Conservation (phyloP, 2,888 invertebrate genomes). For the Dicyrtoma fusca region DNA sequence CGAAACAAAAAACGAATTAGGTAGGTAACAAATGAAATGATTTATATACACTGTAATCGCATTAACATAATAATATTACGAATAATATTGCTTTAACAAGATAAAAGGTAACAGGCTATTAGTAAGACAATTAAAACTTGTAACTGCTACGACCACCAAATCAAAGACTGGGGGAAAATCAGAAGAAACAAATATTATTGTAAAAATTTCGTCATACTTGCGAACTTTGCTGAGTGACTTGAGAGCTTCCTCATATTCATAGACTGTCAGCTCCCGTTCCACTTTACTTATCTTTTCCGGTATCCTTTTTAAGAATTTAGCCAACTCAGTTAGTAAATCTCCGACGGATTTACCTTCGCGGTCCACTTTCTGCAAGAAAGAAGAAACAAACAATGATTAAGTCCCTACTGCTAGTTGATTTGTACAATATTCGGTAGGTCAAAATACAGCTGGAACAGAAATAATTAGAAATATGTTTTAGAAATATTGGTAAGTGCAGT, state of each 20-base stretch:
- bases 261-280: slow-evolving; percentile 48
- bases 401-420: background rate
- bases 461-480: background rate
- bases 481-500: background rate
- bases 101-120: too few species aligned
- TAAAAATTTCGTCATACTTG: slow-evolving; percentile 41
- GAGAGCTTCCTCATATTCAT: slow-evolving; percentile 53
- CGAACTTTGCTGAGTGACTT: slow-evolving; percentile 51
- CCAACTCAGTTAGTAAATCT: slow-evolving; percentile 43
- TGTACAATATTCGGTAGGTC: background rate
- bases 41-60: too few species aligned
- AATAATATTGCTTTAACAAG: too few species aligned
- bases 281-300: slow-evolving; percentile 49
- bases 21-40: too few species aligned
- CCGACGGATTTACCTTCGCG: slow-evolving; percentile 39
- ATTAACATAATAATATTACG: too few species aligned
- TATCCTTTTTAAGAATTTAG: slow-evolving; percentile 41
- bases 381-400: background rate
- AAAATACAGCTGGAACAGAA: background rate
- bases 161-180: too few species aligned
- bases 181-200: slow-evolving; percentile 10
- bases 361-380: slow-evolving; percentile 36
- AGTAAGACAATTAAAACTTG: too few species aligned
- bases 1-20: slow-evolving; percentile 1
- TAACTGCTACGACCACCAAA: too few species aligned